Base-by-base conservation (phyloP, 2,888 invertebrate genomes). In the Synanthedon andrenaeformis region DNA sequence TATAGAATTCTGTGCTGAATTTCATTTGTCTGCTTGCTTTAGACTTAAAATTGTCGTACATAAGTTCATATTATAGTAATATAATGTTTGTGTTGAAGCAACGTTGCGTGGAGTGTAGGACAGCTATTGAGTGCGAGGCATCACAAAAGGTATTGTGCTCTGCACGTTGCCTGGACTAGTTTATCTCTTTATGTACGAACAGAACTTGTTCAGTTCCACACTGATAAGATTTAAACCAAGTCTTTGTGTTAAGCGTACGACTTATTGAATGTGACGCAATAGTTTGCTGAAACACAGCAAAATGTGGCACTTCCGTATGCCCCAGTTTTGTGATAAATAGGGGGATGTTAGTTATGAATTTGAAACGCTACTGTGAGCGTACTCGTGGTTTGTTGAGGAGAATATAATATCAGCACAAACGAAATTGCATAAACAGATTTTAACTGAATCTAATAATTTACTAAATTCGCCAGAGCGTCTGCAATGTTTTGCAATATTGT, bases 61-160 rank as follows among this genome's bases (percentile, higher is more conserved):
- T 28, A 8, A 28, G 10, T 35, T 35, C 10, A 35, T 35, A 35
- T 8, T 35, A 35, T 6, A 35, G 35, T 35, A 28, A 49, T 49
- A 49, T 49, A 49, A 19, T 49, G 19, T 49, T 19, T 49, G 23
- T 49, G 14, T 49, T 49, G 10, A 12, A 14, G 53, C 50, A 57
- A 57, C 63, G 35, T 35, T 35, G 35, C 35, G 35, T 56, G 58
- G 56, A 52, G 59, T 63, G 63, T 67, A 70, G 73, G 72, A 74
- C 71, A 69, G 56, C 69, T 67, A 74, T 76, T 79, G 73, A 79
- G 70, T 67, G 73, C 79, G 70, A 67, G 73, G 67, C 75, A 70
- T 75, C 70, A 83, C 82, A 83, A 84, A 80, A 81, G 82, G 74
- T 70, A 83, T 82, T 85, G 85, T 79, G 66, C 35, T 35, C 35